Evolutionary conservation across 2,888 invertebrate genomes (phyloP).

Genomic region (Syrphus vitripennis): DNA sequence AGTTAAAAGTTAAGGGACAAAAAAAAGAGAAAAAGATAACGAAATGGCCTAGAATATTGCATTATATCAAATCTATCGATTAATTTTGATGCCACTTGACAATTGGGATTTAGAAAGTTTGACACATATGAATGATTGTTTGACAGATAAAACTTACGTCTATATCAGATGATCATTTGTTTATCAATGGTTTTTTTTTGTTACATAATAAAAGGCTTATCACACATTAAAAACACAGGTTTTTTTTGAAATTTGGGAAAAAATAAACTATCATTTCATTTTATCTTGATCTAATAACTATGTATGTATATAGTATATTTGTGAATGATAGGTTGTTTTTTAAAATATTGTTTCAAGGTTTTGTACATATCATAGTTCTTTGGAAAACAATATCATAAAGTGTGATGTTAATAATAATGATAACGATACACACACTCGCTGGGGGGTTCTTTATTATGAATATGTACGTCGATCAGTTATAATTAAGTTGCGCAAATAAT

Average conservation of each 20-base stretch:
- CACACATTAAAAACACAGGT: neutral
- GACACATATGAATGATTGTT: neutral
- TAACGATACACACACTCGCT: neutral
- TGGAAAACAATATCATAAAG: neutral
- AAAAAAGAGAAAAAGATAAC: neutral
- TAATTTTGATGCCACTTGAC: conserved; percentile 42
- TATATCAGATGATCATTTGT: neutral
- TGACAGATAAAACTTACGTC: neutral
- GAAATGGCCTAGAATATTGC: neutral
- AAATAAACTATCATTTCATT: neutral
- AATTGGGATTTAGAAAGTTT: neutral
- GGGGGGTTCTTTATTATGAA: conserved; percentile 3
- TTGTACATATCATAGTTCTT: neutral
- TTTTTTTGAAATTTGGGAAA: neutral
- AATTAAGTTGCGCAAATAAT: neutral
- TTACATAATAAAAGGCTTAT: neutral
- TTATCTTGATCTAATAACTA: neutral
- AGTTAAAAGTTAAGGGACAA: neutral
- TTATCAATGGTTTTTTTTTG: neutral
- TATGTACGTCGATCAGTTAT: neutral
- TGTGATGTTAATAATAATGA: neutral
- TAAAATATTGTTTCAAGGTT: neutral
- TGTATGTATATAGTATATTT: neutral
- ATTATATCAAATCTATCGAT: conserved; percentile 21
- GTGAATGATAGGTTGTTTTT: neutral